Evolutionary conservation across 2,888 invertebrate species (phyloP).

Genomic region (Alloscopus bannaensis): DNA sequence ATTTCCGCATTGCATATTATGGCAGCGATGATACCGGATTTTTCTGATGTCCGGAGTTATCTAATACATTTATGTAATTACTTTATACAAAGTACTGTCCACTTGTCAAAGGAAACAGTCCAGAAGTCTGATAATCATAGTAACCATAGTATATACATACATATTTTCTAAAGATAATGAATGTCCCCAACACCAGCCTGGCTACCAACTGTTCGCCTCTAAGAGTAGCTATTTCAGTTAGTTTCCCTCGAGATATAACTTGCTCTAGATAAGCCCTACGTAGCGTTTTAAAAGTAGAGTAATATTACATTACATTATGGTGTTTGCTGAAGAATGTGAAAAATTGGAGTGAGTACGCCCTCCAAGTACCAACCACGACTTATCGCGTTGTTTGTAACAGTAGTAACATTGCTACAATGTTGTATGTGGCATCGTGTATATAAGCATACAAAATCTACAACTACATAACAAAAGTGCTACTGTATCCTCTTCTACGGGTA

Average conservation of each 20-base stretch:
- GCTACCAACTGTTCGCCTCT: conserved; percentile 36
- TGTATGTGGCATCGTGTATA: no score
- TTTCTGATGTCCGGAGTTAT: not conserved
- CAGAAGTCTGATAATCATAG: not conserved
- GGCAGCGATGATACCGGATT: not conserved
- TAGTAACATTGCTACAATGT: not conserved
- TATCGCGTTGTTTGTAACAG: not conserved
- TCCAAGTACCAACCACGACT: no score
- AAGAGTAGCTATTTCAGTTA: conserved; percentile 14
- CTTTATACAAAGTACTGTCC: not conserved
- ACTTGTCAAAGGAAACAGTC: not conserved
- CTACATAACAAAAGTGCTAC: not conserved
- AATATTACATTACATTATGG: not conserved
- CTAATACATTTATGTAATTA: not conserved
- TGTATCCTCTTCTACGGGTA: not conserved
- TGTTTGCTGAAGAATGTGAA: no score
- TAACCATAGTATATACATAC: not conserved
- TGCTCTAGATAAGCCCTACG: not conserved
- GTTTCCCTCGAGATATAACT: not conserved
- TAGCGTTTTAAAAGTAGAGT: not conserved
- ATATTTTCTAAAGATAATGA: no score
- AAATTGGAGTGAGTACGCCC: no score
- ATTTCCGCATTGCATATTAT: not conserved
- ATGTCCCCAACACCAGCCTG: conserved; percentile 58
- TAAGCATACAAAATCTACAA: no score